phyloP scores from a whole-genome alignment of 2,888 invertebrate species.

The Spisula solida region DNA sequence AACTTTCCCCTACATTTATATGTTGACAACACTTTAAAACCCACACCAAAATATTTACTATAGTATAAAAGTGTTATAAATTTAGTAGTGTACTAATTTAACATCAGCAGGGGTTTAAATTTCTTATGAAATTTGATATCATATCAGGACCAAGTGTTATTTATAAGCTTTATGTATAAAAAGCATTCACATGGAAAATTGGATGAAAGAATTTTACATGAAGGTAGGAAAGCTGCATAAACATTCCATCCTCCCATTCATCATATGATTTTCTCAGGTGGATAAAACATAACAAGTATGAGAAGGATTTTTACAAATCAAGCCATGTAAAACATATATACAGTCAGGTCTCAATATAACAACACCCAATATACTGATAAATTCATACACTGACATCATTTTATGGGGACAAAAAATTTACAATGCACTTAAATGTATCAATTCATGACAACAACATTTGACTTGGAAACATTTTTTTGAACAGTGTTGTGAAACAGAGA shows the following conservation, averaged over 20 bases:
- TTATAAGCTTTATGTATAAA: not conserved
- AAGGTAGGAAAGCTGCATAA: not conserved
- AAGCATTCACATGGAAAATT: not conserved
- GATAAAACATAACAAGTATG: not conserved
- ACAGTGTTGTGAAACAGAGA: no score
- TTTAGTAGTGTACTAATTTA: not conserved
- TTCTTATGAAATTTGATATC: conserved; percentile 18
- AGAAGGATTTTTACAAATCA: no score
- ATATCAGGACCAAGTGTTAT: not conserved
- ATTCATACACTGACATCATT: no score
- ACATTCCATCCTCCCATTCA: not conserved
- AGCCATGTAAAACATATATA: no score
- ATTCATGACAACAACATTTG: no score
- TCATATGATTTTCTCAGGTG: not conserved
- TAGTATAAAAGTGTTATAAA: not conserved
- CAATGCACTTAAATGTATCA: no score
- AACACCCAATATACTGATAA: no score
- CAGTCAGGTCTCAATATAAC: no score
- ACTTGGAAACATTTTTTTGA: no score
- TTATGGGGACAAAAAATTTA: no score
- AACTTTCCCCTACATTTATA: not conserved
- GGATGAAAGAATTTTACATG: not conserved
- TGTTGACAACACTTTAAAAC: not conserved
- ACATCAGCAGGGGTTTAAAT: not conserved
- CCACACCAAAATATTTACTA: not conserved